Conservation (phyloP, 2,113 vertebrate genomes). For the Ciconia stormi region DNA sequence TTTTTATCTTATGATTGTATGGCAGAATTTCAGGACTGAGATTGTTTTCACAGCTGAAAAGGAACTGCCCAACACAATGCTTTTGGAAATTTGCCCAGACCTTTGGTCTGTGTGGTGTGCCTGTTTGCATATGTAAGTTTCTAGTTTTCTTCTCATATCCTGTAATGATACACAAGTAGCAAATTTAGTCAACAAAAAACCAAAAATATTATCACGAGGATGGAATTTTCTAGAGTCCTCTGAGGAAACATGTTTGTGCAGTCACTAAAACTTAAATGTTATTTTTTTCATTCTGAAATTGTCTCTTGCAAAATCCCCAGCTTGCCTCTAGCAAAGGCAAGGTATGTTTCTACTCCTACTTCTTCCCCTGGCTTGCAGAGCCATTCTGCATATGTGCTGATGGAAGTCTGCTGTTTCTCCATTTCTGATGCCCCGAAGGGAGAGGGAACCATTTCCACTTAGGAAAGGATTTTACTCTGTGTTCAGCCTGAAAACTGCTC, state of each 20-base stretch:
- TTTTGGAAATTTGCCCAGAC: constrained; percentile 62
- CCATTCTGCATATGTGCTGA: not conserved
- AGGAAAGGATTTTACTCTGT: not conserved
- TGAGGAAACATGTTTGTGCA: not conserved
- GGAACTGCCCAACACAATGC: constrained; percentile 58
- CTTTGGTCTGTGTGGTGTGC: constrained; percentile 49
- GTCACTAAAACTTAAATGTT: not conserved
- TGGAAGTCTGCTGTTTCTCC: not conserved
- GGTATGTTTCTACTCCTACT: not conserved
- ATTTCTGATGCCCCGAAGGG: not conserved
- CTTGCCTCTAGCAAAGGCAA: not conserved
- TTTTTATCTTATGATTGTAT: constrained; percentile 56
- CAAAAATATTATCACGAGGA: not conserved
- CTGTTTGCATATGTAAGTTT: constrained; percentile 55
- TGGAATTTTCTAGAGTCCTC: not conserved
- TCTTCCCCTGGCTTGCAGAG: not conserved
- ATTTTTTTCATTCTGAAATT: not conserved
- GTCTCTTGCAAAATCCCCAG: not conserved
- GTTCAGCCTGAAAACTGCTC: not conserved
- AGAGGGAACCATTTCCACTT: not conserved
- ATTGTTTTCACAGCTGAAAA: constrained; percentile 75
- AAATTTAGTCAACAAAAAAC: not conserved
- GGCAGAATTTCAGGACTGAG: constrained; percentile 56
- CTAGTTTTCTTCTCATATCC: constrained; percentile 31
- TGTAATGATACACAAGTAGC: constrained; percentile 20